Base-by-base conservation (phyloP, 2,888 invertebrate genomes). In the Chelonus formosanus region DNA sequence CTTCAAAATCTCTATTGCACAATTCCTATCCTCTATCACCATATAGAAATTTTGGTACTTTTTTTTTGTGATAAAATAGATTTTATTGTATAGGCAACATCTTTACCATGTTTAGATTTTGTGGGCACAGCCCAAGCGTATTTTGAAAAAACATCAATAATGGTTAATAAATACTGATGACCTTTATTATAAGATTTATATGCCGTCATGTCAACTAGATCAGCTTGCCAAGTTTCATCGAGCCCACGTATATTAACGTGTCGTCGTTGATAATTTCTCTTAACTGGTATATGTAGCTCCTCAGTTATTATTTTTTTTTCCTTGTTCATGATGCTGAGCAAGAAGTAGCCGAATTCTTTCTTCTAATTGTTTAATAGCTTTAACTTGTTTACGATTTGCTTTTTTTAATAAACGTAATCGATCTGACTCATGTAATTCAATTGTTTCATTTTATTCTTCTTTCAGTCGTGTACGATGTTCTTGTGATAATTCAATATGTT, bases 171-270 rank as follows among this genome's bases (percentile, higher is more conserved):
- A 65, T 76, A 82, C 61, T 77, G 76, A 68, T 74, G 76, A 5
- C 75, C 43, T 10, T 43, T 36, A 70, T 82, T 84, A 43, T 75
- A 65, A 40, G 68, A 70, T 31, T 78, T 59, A 75, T 76, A 79
- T 34, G 69, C 50, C 20, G 63, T 65, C 78, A 81, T 76, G 66
- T 79, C 79, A 4, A 79, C 82, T 35, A 85, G 73, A 77, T 85
- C 84, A 4, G 80, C 79, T 77, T 85, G 84, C 81, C 79, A 84
- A 34, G 81, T 71, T 69, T 85, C 82, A 74, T 84, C 78, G 4
- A 84, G 71, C 53, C 78, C 81, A 78, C 79, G 63, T 67, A 63
- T 63, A 78, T 70, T 74, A 44, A 80, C 79, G 54, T 70, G 65
- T 54, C 82, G 71, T 45, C 80, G 69, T 36, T 69, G 71, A 73